Evolutionary conservation across 2,113 vertebrate species (phyloP).

Genomic region (Zosterops lateralis): DNA sequence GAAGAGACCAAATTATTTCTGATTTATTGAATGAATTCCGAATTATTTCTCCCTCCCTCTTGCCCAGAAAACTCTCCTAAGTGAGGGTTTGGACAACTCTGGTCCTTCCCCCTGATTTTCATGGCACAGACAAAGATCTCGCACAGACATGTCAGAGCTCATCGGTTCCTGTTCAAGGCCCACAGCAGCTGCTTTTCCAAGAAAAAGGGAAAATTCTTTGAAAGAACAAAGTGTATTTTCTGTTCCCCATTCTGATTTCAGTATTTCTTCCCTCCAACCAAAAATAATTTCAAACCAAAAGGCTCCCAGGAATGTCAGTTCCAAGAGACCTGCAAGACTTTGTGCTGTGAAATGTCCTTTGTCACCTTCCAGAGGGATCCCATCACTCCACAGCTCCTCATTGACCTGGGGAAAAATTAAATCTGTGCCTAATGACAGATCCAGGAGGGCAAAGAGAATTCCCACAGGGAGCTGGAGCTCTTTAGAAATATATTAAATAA

Average conservation of each 20-base stretch:
- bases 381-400: background rate
- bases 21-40: background rate
- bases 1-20: background rate
- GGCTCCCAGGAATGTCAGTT: background rate
- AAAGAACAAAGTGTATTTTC: background rate
- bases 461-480: accelerated
- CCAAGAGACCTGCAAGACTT: background rate
- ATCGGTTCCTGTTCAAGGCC: background rate
- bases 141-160: background rate
- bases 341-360: background rate
- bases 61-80: background rate
- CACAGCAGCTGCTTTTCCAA: background rate
- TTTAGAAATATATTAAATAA: background rate
- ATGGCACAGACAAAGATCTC: background rate
- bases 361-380: background rate
- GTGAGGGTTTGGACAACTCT: background rate
- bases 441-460: background rate
- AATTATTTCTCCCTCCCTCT: background rate
- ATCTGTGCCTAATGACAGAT: background rate
- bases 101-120: background rate
- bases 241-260: background rate
- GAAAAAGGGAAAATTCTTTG: background rate
- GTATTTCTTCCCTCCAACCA: background rate
- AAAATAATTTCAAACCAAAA: background rate
- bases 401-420: background rate